A percentile compares a stretch with the other conserved stretches of the same genome.
Evolutionary conservation across 2,797 vertebrate genomes (phyloP).

Genomic region (Scyliorhinus canicula): DNA sequence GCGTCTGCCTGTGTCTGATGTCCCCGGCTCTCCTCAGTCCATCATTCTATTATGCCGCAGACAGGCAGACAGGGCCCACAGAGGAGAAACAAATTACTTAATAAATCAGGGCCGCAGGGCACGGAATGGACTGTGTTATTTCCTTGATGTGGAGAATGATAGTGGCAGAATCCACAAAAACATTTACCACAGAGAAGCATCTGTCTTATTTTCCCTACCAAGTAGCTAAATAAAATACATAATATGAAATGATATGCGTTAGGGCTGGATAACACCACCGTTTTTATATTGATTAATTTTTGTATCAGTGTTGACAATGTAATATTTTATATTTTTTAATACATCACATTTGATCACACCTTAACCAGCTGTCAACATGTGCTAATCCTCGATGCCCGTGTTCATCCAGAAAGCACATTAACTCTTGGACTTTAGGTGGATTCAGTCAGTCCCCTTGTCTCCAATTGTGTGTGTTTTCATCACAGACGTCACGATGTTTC

Average conservation of each 20-base stretch:
- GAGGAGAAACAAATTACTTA: constrained; percentile 66
- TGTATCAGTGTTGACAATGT: constrained; percentile 22
- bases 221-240: constrained; percentile 14
- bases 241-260: constrained; percentile 23
- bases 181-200: constrained; percentile 37
- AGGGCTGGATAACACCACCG: background rate
- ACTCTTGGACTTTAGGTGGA: too few species aligned
- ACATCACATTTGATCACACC: background rate
- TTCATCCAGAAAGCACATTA: background rate
- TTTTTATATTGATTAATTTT: constrained; percentile 26
- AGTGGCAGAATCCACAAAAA: constrained; percentile 40
- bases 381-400: background rate
- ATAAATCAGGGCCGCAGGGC: constrained; percentile 60
- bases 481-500: background rate
- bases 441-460: too few species aligned
- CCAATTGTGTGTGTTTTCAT: background rate
- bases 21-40: constrained; percentile 56
- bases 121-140: constrained; percentile 48
- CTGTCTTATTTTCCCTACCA: constrained; percentile 39
- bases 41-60: constrained; percentile 71
- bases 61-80: constrained; percentile 52
- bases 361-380: background rate
- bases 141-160: constrained; percentile 43
- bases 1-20: constrained; percentile 53
- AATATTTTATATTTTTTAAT: constrained; percentile 18